Base-by-base conservation (phyloP, 2,797 vertebrate species). In the Pteropus rufus region DNA sequence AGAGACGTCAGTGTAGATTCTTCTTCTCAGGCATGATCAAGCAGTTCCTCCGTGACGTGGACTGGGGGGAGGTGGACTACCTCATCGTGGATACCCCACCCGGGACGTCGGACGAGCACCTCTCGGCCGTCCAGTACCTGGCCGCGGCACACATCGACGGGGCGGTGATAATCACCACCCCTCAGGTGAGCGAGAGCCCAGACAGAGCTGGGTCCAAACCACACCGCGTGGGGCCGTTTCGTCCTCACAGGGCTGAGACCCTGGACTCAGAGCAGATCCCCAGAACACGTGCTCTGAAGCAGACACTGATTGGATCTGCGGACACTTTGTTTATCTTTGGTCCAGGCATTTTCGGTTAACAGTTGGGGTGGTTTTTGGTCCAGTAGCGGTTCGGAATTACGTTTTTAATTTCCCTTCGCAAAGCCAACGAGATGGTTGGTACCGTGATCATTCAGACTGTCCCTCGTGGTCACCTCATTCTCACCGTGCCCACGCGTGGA, bases 41-140 rank as follows among this genome's bases (percentile, higher is more conserved):
- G 97, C 99, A 99, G 98, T 99, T 99, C 97, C 98, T 99, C 87
- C 98, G 99, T 0, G 99, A 99, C 0, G 99, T 99, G 46, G 99
- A 99, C 97, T 99, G 99, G 99, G 99, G 99, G 0, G 99, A 99
- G 0, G 94, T 99, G 0, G 99, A 99, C 98, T 99, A 99, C 98
- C 98, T 99, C 90, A 98, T 99, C 0, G 98, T 99, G 95, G 99
- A 99, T 97, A 99, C 99, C 0, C 99, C 99, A 0, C 99, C 99
- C 0, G 99, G 99, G 19, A 99, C 99, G 0, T 99, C 99, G 0
- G 99, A 99, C 0, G 99, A 99, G 31, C 99, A 99, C 96, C 97
- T 99, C 44, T 99, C 99, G 0, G 98, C 99, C 0, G 99, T 99
- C 44, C 99, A 99, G 98, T 99, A 99, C 93, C 99, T 99, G 54